Base-by-base conservation (phyloP, 2,888 invertebrate genomes). In the Amphipoea oculea region DNA sequence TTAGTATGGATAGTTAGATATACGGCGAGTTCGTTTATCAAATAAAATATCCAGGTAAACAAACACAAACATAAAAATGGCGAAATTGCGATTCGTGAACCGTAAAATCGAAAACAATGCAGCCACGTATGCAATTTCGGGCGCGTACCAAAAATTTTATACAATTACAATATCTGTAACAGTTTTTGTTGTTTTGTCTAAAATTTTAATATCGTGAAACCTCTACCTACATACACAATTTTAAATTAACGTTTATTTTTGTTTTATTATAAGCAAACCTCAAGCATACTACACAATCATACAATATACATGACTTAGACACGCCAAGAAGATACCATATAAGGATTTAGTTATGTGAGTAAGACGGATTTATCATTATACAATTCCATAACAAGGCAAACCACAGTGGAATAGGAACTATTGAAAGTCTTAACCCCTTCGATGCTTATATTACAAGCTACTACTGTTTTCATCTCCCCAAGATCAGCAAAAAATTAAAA, bases 401-500 rank as follows among this genome's bases (percentile, higher is more conserved):
- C 45, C 1, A 29, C n/a, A 45, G 14, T 29, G n/a, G 6, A 5
- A 75, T 29, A 42, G 3, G 9, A 17, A 76, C 23, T 45, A 45
- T 66, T 60, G 7, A 17, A 62, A 45, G 17, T 9, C 11, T 14
- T 3, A 76, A 45, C 42, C 36, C 2, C 45, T 62, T 54, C 45
- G 36, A 60, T 51, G 40, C 11, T 29, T 17, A 40, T 51, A 48
- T 42, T 36, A 54, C 12, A 23, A 71, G 11, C 6, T 4, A 71
- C 36, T 42, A 72, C 65, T 54, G n/a, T 76, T 80, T 74, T n/a
- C 65, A 68, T 80, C 54, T 66, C 14, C 29, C 40, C 40, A 60
- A 78, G 70, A 85, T 88, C 73, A 77, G 75, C 57, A 77, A 66
- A 79, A 81, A 79, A 89, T 73, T 86, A 68, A 81, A 86, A 78